These are phyloP conservation scores for Gopherus evgoodei DNA, from an alignment of 2,113 vertebrate species.

Conservation along the genomic window DNA sequence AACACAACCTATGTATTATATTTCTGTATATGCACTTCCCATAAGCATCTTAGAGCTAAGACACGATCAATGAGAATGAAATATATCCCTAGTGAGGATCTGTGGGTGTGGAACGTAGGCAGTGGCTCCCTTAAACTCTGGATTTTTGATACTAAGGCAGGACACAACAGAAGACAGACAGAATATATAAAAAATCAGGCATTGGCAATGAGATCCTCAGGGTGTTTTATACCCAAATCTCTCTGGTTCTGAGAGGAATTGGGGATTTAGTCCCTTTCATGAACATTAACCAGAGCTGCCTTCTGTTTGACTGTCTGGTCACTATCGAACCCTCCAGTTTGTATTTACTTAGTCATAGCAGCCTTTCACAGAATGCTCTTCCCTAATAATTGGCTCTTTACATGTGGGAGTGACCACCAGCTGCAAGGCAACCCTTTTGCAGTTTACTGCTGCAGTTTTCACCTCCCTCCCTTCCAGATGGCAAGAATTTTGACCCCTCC, in stretches of 20 bases:
- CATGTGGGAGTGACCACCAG: neutral
- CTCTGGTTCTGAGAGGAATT: neutral
- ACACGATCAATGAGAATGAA: no score
- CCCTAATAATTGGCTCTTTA: conserved; percentile 15
- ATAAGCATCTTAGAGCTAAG: neutral
- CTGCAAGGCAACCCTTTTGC: conserved; percentile 6
- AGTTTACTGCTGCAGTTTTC: neutral
- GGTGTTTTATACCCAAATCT: neutral
- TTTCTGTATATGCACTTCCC: neutral
- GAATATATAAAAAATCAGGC: neutral
- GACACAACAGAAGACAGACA: neutral
- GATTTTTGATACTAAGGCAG: neutral
- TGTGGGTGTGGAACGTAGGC: neutral
- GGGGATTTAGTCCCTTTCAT: neutral
- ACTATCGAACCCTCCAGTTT: neutral
- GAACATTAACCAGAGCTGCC: neutral
- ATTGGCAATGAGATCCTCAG: neutral
- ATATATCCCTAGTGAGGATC: neutral
- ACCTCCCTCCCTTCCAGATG: neutral
- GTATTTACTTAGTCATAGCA: neutral
- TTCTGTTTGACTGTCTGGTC: neutral
- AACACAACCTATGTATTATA: neutral
- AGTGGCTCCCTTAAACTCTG: neutral
- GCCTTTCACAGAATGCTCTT: neutral
- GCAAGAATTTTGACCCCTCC: neutral